Base-by-base conservation (phyloP, 2,113 vertebrate genomes). In the Megaptera novaeangliae region DNA sequence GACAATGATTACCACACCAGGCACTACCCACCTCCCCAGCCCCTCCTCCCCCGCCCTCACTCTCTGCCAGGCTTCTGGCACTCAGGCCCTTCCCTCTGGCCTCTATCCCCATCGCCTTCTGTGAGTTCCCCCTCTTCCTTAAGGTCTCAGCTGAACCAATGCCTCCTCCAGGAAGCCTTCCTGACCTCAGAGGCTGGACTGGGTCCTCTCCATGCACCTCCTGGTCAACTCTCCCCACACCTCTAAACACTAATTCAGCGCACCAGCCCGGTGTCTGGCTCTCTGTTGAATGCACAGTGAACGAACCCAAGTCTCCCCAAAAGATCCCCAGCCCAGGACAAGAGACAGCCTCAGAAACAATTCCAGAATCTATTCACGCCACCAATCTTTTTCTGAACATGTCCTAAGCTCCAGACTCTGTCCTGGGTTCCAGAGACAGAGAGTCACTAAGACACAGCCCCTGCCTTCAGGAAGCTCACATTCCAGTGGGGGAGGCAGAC, bases 111-210 rank as follows among this genome's bases (percentile, higher is more conserved):
- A 39, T 5, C 25, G 36, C 36, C 52, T 77, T 82, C 25, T 55
- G 6, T 14, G 55, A 10, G 21, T 74, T 78, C 44, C 83, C 46
- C 64, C 59, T 77, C 46, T 46, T 81, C 57, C 84, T 25, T 18
- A 27, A 68, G 64, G 74, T 93, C 75, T 93, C 77, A 27, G 88
- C 61, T 34, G 68, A 89, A 69, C 46, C 61, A 83, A 41, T 52
- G 31, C 59, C 27, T 39, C 71, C 80, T 81, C 80, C 88, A 86
- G 39, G 74, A 71, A 74, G 84, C 59, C 59, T 57, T 92, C 64
- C 66, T 31, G 36, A 61, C 49, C 68, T 44, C 14, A 49, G 57
- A 72, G 86, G 80, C 52, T 66, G 49, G 25, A 36, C 12, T 25
- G 69, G 29, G 66, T 23, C 14, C 68, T 46, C 83, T 57, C 41